Base-by-base conservation (phyloP, 2,113 vertebrate genomes). In the Syngnathoides biaculeatus region DNA sequence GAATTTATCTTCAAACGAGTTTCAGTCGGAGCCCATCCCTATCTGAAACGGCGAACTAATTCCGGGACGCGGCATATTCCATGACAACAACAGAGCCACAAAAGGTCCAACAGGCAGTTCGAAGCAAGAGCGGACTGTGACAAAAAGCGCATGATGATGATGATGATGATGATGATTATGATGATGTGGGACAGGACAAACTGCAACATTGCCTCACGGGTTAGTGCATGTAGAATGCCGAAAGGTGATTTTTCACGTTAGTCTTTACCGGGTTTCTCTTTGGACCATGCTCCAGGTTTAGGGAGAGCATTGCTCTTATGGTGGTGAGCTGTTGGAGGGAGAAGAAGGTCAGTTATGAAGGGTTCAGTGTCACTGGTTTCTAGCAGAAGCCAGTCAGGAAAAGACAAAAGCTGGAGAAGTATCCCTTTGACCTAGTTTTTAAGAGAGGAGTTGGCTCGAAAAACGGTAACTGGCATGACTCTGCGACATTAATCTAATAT, bases 211-310 rank as follows among this genome's bases (percentile, higher is more conserved):
- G 76, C 63, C 61, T 78, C 69, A 52, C 58, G 35, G 61, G 78
- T 88, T 87, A 87, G 86, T 82, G 73, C 48, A 53, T 24, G 68
- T 80, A 71, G 59, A 70, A 82, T 66, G 67, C 76, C 83, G 61
- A 80, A 59, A 76, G 71, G 47, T 50, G 56, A 52, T 77, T 65
- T 69, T 79, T 61, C 81, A 64, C 48, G 42, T 76, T 79, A 79
- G 60, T 81, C 75, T 81, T 93, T 92, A 92, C 90, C 91, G 73
- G 73, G 22, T 75, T 80, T 81, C 35, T 85, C 82, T 85, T 73
- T 76, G 71, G 84, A 42, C 84, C 77, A 60, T 68, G 68, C 74
- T 55, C 10, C 61, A 75, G 62, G 64, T 81, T 88, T 92, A 82
- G 81, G 47, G 64, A 66, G 75, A 71, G 43, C 70, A 85, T 73